Evolutionary conservation across 1,140 invertebrate species (phyloP).

Genomic region (Halotydeus destructor): DNA sequence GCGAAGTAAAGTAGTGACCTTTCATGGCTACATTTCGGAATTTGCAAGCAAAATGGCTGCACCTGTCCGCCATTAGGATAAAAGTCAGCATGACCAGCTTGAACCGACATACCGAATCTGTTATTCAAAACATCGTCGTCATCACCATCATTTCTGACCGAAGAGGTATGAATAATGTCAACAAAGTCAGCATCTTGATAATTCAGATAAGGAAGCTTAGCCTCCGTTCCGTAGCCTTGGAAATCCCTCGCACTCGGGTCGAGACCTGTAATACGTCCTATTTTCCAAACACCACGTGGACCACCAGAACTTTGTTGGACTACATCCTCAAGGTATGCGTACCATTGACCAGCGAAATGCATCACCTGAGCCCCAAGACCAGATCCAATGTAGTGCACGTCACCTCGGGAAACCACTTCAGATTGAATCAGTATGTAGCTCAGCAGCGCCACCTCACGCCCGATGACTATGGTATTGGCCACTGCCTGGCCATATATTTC

Average conservation of each 20-base stretch:
- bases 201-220: conserved; percentile 53
- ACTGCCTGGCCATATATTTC: too few species aligned
- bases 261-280: conserved; percentile 37
- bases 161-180: conserved; percentile 65
- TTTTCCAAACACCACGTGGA: conserved; percentile 7
- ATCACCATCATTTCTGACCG: too few species aligned
- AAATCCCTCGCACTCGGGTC: conserved; percentile 59
- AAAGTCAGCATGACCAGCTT: too few species aligned
- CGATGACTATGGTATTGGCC: conserved; percentile 24
- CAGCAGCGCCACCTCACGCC: conserved; percentile 21
- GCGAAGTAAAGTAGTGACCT: too few species aligned
- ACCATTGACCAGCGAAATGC: conserved; percentile 24
- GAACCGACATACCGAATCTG: too few species aligned
- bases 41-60: too few species aligned
- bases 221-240: conserved; percentile 48
- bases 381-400: conserved; percentile 27
- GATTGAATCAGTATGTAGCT: conserved; percentile 11
- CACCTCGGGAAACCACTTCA: background rate
- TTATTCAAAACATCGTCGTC: too few species aligned
- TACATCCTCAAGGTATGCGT: too few species aligned
- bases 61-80: too few species aligned
- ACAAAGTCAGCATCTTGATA: conserved; percentile 74
- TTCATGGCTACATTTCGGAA: too few species aligned
- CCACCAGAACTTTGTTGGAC: too few species aligned
- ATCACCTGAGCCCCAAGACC: conserved; percentile 28